phyloP scores from a whole-genome alignment of 2,888 invertebrate species.

The Heliconius charithonia region DNA sequence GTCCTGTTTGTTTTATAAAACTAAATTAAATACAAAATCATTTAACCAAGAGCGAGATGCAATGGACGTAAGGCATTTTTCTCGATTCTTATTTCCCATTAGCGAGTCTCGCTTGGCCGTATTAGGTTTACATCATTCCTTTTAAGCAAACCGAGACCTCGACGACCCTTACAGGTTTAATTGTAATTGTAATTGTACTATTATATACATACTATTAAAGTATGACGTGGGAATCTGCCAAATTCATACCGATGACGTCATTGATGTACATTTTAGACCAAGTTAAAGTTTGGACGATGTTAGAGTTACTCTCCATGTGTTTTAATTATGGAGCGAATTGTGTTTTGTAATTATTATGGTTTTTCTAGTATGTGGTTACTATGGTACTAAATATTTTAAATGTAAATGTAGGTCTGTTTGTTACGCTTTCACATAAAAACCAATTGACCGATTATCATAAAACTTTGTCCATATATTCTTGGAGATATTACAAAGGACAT shows the following conservation, averaged over 20 bases:
- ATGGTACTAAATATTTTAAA: no score
- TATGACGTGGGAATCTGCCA: conserved; percentile 70
- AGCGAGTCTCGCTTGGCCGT: conserved; percentile 55
- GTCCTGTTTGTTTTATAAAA: neutral
- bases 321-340: neutral
- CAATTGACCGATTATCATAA: no score
- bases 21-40: neutral
- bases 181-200: conserved; percentile 64
- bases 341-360: neutral
- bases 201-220: conserved; percentile 51
- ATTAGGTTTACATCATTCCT: conserved; percentile 57
- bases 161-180: conserved; percentile 66
- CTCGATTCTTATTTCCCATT: conserved; percentile 38
- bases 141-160: conserved; percentile 64
- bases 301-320: conserved; percentile 1
- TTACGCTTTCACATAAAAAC: no score
- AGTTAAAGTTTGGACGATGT: conserved; percentile 33
- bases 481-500: no score
- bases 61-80: conserved; percentile 44
- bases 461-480: no score
- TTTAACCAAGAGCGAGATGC: conserved; percentile 36
- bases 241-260: conserved; percentile 74
- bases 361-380: neutral
- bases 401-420: no score
- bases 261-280: conserved; percentile 49